Evolutionary conservation across 1,140 invertebrate species (phyloP).

Genomic region (Drosophila repletoides): DNA sequence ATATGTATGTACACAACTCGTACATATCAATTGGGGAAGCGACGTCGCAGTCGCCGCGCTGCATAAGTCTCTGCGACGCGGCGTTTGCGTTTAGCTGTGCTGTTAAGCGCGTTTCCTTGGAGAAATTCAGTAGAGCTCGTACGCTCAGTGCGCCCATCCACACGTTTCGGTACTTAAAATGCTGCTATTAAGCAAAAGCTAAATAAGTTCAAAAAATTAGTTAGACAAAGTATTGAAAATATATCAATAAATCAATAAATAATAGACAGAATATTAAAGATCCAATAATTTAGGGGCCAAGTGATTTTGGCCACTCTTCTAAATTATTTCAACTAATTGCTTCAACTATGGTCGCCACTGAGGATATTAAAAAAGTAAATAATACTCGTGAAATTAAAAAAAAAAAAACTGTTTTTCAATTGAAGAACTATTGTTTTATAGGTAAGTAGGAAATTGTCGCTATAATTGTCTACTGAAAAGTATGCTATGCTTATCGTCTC

Average conservation of each 20-base stretch:
- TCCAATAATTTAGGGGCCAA: not conserved
- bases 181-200: not conserved
- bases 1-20: not conserved
- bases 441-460: not conserved
- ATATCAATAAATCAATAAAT: not conserved
- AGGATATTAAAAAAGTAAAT: slow-evolving; percentile 61
- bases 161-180: slow-evolving; percentile 53
- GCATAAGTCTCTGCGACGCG: slow-evolving; percentile 14
- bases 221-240: not conserved
- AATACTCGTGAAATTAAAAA: not conserved
- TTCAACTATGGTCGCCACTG: slow-evolving; percentile 56
- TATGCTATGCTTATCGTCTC: not conserved
- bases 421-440: not conserved
- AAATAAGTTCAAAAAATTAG: not conserved
- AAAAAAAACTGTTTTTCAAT: no score
- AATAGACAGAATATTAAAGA: no score
- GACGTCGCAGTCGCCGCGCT: slow-evolving; percentile 15
- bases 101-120: slow-evolving; percentile 67
- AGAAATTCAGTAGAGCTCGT: slow-evolving; percentile 62
- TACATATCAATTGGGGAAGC: slow-evolving; percentile 1
- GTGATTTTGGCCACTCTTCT: not conserved
- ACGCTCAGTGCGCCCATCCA: slow-evolving; percentile 54
- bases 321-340: not conserved
- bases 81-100: slow-evolving; percentile 60
- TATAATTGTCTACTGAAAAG: slow-evolving; percentile 12